phyloP scores from a whole-genome alignment of 2,888 invertebrate species.

The Andrena minutula region DNA sequence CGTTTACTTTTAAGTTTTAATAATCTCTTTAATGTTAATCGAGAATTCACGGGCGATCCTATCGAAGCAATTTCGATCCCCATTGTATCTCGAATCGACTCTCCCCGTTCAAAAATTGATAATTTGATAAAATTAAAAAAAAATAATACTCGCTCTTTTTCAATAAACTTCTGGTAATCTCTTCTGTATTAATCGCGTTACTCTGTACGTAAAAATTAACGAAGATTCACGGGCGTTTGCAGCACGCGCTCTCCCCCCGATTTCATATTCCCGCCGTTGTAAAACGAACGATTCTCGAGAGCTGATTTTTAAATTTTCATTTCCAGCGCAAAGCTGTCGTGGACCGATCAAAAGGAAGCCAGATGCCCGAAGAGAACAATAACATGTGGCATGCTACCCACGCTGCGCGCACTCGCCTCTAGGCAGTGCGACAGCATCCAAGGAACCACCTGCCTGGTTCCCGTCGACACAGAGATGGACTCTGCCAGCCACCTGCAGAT shows the following conservation, averaged over 20 bases:
- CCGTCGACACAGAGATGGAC: constrained; percentile 88
- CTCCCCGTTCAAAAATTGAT: too few relatives aligned
- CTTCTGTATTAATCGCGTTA: too few relatives aligned
- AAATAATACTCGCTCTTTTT: too few relatives aligned
- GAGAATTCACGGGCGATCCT: too few relatives aligned
- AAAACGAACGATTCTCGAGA: neutral
- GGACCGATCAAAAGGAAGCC: constrained; percentile 62
- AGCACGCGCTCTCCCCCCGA: too few relatives aligned
- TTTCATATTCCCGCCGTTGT: neutral
- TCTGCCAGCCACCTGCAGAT: constrained; percentile 92
- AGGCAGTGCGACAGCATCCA: constrained; percentile 86
- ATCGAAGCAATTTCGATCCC: too few relatives aligned
- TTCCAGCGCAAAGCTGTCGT: constrained; percentile 71
- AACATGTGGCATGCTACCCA: constrained; percentile 88
- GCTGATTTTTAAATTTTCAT: constrained; percentile 6
- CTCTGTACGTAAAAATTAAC: too few relatives aligned
- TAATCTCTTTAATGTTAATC: too few relatives aligned
- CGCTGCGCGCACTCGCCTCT: constrained; percentile 87
- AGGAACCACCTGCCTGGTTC: constrained; percentile 86
- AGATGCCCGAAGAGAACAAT: constrained; percentile 76
- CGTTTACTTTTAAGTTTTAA: too few relatives aligned
- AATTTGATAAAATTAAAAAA: too few relatives aligned
- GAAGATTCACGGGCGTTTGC: too few relatives aligned
- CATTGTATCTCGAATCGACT: neutral
- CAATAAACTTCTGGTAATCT: too few relatives aligned